Percentiles rank a stretch among this genome's conserved stretches.
Evolutionary conservation across 2,113 vertebrate genomes (phyloP).

Genomic region (Nibea coibor): DNA sequence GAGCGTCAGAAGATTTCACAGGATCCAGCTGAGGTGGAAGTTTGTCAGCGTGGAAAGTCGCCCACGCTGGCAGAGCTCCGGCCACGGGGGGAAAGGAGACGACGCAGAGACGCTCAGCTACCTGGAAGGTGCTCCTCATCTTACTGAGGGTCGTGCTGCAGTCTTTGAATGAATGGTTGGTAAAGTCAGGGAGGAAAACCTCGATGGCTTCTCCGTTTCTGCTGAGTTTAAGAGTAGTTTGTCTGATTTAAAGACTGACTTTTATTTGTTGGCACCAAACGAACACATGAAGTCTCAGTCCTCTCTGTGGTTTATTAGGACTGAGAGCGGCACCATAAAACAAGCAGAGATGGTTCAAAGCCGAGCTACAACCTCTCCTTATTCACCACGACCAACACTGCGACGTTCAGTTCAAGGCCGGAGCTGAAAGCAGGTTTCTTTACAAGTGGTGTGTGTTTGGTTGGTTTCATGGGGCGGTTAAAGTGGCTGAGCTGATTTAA

Average conservation of each 20-base stretch:
- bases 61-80: neutral
- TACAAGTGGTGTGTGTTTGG: neutral
- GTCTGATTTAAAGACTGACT: neutral
- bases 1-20: neutral
- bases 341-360: too few relatives aligned
- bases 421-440: neutral
- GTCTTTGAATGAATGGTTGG: neutral
- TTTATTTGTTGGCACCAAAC: neutral
- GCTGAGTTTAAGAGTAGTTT: neutral
- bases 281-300: too few relatives aligned
- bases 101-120: neutral
- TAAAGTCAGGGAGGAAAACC: neutral
- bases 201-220: too few relatives aligned
- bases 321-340: too few relatives aligned
- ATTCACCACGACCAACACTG: too few relatives aligned
- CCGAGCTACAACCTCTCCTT: too few relatives aligned
- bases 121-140: neutral
- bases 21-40: neutral
- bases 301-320: too few relatives aligned
- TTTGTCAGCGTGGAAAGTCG: constrained; percentile 17
- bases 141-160: neutral
- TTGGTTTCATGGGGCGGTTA: neutral
- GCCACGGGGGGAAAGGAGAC: neutral
- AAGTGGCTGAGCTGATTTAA: too few relatives aligned
- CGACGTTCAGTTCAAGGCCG: too few relatives aligned